phyloP scores from a whole-genome alignment of 2,113 vertebrate species.

The Fulmarus glacialis region DNA sequence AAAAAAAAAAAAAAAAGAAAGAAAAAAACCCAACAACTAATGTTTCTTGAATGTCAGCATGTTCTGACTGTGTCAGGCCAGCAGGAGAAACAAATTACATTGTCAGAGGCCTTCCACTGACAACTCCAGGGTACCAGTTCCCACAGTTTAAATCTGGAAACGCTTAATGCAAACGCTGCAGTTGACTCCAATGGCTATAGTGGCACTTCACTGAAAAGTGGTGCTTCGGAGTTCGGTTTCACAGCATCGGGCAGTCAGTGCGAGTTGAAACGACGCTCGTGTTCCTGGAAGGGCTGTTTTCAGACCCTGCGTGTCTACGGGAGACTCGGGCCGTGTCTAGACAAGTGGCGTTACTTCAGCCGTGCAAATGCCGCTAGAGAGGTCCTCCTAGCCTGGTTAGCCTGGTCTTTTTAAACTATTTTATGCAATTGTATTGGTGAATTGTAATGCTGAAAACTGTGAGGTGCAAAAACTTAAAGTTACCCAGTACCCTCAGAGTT shows the following conservation, averaged over 20 bases:
- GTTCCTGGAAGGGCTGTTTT: background rate
- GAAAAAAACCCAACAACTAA: background rate
- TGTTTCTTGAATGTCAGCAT: background rate
- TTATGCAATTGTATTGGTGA: background rate
- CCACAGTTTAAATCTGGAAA: constrained; percentile 45
- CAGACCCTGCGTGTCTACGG: fast-evolving
- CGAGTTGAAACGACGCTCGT: fast-evolving
- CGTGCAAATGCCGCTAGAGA: background rate
- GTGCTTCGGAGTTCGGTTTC: background rate
- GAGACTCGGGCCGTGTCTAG: background rate
- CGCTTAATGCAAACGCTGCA: background rate
- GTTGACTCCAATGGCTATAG: background rate
- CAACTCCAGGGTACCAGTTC: background rate
- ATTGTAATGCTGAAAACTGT: background rate
- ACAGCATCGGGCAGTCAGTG: background rate
- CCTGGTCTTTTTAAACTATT: background rate
- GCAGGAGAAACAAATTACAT: constrained; percentile 20
- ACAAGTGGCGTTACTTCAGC: background rate
- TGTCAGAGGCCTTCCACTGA: constrained; percentile 24
- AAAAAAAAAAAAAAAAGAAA: too few species aligned
- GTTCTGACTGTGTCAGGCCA: background rate
- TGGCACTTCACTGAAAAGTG: background rate
- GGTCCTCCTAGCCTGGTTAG: background rate
- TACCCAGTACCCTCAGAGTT: background rate
- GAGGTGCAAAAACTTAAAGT: background rate